phyloP scores from a whole-genome alignment of 2,113 vertebrate genomes.

The Thalassoma bifasciatum region DNA sequence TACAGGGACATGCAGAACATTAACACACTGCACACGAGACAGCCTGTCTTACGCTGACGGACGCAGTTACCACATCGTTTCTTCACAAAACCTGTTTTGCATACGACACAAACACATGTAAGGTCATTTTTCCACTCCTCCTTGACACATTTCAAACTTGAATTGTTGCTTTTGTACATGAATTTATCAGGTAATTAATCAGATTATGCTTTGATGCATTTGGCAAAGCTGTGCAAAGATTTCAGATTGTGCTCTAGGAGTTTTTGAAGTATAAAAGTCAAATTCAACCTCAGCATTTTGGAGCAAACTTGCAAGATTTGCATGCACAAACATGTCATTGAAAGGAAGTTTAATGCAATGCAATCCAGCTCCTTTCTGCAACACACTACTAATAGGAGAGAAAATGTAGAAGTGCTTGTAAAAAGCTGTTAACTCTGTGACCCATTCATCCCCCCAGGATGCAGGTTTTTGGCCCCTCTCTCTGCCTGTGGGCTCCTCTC shows the following conservation, averaged over 20 bases:
- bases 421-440: background rate
- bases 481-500: constrained; percentile 8
- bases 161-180: no score
- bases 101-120: no score
- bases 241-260: background rate
- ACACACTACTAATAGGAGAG: no score
- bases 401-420: background rate
- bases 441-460: background rate
- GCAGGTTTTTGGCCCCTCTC: background rate
- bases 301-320: background rate
- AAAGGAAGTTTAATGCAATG: background rate
- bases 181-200: no score
- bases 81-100: no score
- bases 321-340: background rate
- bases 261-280: background rate
- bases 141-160: no score
- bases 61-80: background rate
- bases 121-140: no score
- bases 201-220: no score
- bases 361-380: background rate
- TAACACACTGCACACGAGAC: background rate
- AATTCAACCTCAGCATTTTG: background rate
- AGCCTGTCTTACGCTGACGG: background rate
- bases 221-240: no score
- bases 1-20: background rate